These are phyloP conservation scores for Paramisgurnus dabryanus DNA, from an alignment of 2,113 vertebrate genomes.

Conservation along the genomic window DNA sequence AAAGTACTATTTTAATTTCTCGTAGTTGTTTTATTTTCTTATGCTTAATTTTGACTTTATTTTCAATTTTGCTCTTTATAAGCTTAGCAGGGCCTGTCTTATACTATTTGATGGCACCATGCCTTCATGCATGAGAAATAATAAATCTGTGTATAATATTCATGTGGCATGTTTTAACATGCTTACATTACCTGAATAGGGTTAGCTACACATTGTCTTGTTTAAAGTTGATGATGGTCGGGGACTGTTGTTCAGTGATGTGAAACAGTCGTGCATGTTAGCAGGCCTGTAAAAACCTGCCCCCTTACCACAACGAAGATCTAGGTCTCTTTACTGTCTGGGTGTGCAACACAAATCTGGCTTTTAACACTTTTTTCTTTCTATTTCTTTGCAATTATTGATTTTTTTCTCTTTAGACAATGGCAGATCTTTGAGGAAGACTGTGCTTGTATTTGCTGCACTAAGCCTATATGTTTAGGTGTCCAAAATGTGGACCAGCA, in stretches of 20 bases:
- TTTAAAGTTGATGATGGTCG: not conserved
- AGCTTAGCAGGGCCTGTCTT: not conserved
- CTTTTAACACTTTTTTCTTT: not conserved
- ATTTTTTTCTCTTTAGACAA: too few species aligned
- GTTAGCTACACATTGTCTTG: not conserved
- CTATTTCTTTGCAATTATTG: not conserved
- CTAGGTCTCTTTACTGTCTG: not conserved
- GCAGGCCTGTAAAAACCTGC: slow-evolving; percentile 52
- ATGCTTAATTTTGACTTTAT: too few species aligned
- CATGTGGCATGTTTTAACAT: not conserved
- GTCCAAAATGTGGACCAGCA: not conserved
- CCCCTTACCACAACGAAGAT: not conserved
- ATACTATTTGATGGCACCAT: not conserved
- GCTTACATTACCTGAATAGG: not conserved
- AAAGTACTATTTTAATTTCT: not conserved
- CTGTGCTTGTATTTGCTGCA: not conserved
- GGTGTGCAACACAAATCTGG: not conserved
- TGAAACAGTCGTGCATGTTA: slow-evolving; percentile 13
- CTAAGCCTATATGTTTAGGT: not conserved
- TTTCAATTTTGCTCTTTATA: not conserved
- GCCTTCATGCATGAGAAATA: not conserved
- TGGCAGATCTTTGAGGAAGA: too few species aligned
- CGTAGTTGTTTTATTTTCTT: too few species aligned
- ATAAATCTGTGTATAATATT: not conserved
- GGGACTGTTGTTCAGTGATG: not conserved